Percentiles rank a stretch among this genome's conserved stretches.
These are phyloP conservation scores for Cyanoramphus novaezelandiae DNA, from an alignment of 2,113 vertebrate genomes.

Conservation along the genomic window DNA sequence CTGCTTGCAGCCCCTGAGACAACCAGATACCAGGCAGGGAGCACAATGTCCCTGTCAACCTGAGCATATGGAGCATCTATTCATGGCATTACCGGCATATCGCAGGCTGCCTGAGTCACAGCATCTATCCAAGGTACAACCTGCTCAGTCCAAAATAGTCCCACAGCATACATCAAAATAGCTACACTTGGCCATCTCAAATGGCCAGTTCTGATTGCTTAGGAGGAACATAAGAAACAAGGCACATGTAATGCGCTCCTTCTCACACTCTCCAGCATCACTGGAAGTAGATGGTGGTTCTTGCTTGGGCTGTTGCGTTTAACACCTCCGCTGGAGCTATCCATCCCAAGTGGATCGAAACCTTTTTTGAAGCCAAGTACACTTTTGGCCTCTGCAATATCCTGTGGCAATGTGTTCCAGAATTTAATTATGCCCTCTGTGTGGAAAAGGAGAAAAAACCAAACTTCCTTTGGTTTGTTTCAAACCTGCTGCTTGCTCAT, in stretches of 20 bases:
- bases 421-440: background rate
- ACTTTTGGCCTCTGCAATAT: background rate
- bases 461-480: constrained; percentile 21
- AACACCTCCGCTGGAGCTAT: background rate
- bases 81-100: background rate
- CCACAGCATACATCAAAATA: background rate
- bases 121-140: background rate
- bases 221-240: background rate
- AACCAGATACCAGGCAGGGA: background rate
- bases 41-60: background rate
- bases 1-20: background rate
- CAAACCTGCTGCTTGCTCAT: background rate
- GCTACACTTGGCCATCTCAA: background rate
- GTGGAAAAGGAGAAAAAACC: background rate
- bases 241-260: fast-evolving
- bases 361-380: background rate
- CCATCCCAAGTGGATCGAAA: background rate
- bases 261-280: background rate
- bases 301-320: background rate
- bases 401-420: background rate
- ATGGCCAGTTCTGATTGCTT: background rate
- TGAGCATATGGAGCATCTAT: background rate
- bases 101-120: background rate
- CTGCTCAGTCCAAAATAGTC: background rate
- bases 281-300: background rate